A percentile compares a stretch with the other conserved stretches of the same genome.
These are phyloP conservation scores for Poliocrania exsul DNA, from an alignment of 2,797 vertebrate genomes.

Conservation along the genomic window DNA sequence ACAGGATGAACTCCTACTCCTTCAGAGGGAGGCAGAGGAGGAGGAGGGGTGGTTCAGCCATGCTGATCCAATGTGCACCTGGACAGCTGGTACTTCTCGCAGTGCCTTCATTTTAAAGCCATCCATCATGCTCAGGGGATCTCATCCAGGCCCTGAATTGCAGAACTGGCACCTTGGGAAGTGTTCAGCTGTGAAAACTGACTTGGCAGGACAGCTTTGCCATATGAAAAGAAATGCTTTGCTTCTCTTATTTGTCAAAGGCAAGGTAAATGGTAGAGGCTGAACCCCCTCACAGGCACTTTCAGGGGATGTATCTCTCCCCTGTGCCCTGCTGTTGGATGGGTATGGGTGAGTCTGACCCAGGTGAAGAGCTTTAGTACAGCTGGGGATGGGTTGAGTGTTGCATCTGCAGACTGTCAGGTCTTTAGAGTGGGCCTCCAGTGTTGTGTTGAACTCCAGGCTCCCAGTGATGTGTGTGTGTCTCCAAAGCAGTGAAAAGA, in stretches of 20 bases:
- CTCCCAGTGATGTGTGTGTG: rapidly evolving
- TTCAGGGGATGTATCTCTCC: neutral
- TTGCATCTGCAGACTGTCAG: neutral
- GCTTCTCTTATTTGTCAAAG: conserved; percentile 8
- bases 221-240: conserved; percentile 15
- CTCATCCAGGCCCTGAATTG: conserved; percentile 86
- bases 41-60: conserved; percentile 43
- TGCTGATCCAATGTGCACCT: conserved; percentile 65
- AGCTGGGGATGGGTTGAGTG: neutral
- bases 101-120: conserved; percentile 84
- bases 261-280: neutral
- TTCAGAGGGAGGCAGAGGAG: neutral
- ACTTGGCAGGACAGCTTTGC: conserved; percentile 75
- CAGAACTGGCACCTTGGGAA: conserved; percentile 91
- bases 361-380: neutral
- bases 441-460: rapidly evolving
- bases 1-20: neutral
- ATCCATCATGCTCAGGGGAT: conserved; percentile 86
- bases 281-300: neutral
- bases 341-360: neutral
- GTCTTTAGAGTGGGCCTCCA: neutral
- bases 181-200: conserved; percentile 87
- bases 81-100: conserved; percentile 73
- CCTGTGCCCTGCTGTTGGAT: neutral
- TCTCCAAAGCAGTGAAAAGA: neutral